A percentile compares a stretch with the other conserved stretches of the same genome.
These are phyloP conservation scores for Ascidia mentula DNA, from an alignment of 23 tunicate species.

Conservation along the genomic window DNA sequence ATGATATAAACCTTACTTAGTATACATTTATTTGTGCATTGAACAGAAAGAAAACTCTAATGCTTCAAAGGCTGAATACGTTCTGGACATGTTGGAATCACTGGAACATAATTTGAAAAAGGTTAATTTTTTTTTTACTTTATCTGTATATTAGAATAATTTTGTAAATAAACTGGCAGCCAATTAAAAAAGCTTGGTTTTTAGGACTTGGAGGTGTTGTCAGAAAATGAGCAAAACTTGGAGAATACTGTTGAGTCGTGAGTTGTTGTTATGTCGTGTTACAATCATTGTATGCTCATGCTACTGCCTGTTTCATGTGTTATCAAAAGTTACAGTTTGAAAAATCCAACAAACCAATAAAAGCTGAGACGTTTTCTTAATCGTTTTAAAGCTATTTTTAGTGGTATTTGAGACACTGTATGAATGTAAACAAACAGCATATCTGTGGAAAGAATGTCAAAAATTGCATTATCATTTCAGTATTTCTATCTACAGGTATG, in stretches of 20 bases:
- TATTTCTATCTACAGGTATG: too few relatives aligned
- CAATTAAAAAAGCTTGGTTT: neutral
- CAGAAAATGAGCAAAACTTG: neutral
- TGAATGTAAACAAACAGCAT: too few relatives aligned
- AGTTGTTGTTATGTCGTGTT: neutral
- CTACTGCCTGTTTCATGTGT: too few relatives aligned
- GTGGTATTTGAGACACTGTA: too few relatives aligned
- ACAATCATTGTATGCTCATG: too few relatives aligned
- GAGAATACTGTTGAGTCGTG: neutral
- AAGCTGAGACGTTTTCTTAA: neutral
- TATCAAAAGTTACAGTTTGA: too few relatives aligned
- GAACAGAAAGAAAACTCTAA: neutral
- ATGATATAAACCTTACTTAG: too few relatives aligned
- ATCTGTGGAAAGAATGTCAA: too few relatives aligned
- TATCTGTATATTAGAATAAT: too few relatives aligned
- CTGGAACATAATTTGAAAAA: neutral
- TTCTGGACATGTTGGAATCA: neutral
- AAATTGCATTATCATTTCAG: too few relatives aligned
- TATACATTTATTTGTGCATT: neutral
- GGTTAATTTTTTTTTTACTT: too few relatives aligned
- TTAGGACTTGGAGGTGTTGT: neutral
- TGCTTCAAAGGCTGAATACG: constrained; percentile 10
- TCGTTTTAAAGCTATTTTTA: neutral
- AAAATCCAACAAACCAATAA: neutral
- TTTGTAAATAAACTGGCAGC: neutral